phyloP scores from a whole-genome alignment of 2,888 invertebrate genomes.

The Chloroclystis v-ata region DNA sequence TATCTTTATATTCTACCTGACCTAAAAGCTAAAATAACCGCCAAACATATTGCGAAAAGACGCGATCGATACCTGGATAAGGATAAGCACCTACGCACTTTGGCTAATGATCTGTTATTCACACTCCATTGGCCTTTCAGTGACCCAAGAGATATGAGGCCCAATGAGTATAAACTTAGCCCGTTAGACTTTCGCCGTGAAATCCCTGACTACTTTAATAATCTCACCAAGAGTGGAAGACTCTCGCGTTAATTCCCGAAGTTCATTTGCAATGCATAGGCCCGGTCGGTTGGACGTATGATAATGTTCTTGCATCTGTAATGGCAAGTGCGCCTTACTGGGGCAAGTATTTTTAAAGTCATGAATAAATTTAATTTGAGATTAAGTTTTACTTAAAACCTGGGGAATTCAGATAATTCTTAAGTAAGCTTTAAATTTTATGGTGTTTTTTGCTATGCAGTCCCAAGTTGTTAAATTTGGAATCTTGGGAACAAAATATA shows the following conservation, averaged over 20 bases:
- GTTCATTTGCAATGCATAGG: constrained; percentile 21
- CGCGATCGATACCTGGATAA: constrained; percentile 3
- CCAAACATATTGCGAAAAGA: constrained; percentile 2
- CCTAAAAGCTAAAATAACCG: neutral
- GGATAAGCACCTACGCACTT: constrained; percentile 5
- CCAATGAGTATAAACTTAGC: neutral
- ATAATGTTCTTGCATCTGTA: constrained; percentile 10
- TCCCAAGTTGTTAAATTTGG: too few species aligned
- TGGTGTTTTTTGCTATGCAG: too few species aligned
- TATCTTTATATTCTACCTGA: too few species aligned
- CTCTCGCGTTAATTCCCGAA: constrained; percentile 12
- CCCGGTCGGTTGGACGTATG: constrained; percentile 11
- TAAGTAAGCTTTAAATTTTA: too few species aligned
- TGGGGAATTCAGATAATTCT: too few species aligned
- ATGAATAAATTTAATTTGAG: neutral
- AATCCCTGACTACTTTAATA: constrained; percentile 16
- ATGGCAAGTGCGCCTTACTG: neutral
- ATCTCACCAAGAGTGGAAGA: constrained; percentile 14
- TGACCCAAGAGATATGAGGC: constrained; percentile 4
- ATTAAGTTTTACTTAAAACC: neutral
- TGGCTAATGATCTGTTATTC: constrained; percentile 11
- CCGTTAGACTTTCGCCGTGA: constrained; percentile 3
- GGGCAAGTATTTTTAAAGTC: neutral
- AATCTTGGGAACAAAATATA: too few species aligned
- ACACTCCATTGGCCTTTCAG: constrained; percentile 10